phyloP scores from a whole-genome alignment of 2,888 invertebrate genomes.

The Girardia tigrina region DNA sequence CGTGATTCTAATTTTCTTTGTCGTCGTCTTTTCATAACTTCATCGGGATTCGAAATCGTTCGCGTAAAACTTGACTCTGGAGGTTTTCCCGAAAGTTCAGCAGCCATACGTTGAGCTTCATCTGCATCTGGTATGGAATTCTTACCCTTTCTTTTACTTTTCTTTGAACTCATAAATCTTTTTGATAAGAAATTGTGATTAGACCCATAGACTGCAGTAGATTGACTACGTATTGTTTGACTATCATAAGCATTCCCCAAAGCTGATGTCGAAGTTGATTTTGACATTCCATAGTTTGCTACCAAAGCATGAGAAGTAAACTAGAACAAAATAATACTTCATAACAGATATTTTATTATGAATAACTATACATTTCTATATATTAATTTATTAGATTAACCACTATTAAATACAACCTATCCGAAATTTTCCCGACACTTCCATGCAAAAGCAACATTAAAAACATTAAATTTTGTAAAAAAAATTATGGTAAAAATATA shows the following conservation, averaged over 20 bases:
- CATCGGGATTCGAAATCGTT: constrained; percentile 97
- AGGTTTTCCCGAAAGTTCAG: constrained; percentile 58
- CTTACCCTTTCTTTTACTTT: background rate
- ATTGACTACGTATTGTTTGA: constrained; percentile 17
- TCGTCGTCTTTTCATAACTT: constrained; percentile 86
- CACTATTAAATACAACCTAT: no score
- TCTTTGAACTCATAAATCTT: background rate
- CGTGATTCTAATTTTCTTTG: constrained; percentile 79
- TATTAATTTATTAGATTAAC: no score
- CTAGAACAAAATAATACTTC: no score
- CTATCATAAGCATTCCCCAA: background rate
- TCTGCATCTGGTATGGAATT: background rate
- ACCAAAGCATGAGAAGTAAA: background rate
- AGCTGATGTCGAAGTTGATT: background rate
- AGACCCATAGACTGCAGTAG: background rate
- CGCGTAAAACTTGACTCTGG: constrained; percentile 86
- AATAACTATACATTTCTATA: no score
- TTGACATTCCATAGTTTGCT: background rate
- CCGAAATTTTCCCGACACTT: no score
- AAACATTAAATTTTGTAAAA: no score
- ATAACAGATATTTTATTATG: no score
- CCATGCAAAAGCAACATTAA: no score
- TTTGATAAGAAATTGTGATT: background rate
- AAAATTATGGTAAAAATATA: no score
- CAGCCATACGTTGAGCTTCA: constrained; percentile 39